Percentiles rank a stretch among this genome's conserved stretches.
Conservation (phyloP, 2,888 invertebrate genomes). For the Muschampia staudingeri region DNA sequence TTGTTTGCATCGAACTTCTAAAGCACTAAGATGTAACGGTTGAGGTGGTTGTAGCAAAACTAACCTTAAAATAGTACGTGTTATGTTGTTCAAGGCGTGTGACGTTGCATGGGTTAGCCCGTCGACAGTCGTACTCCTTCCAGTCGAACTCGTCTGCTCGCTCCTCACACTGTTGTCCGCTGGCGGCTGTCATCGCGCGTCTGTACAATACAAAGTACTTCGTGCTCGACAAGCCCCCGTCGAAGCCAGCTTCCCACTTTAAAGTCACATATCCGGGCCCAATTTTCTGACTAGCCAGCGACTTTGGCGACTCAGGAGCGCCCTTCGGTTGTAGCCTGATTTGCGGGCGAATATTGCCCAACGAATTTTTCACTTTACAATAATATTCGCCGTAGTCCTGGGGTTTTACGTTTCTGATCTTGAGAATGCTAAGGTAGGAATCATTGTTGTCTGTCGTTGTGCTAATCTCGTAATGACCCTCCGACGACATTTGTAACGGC, state of each 20-base stretch:
- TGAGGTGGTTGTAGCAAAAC: conserved; percentile 34
- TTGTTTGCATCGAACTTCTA: neutral
- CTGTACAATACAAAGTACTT: conserved; percentile 97
- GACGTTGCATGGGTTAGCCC: conserved; percentile 97
- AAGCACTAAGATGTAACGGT: neutral
- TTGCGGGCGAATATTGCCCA: conserved; percentile 94
- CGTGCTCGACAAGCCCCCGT: conserved; percentile 97
- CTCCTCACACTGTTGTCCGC: conserved; percentile 79
- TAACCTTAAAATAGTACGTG: conserved; percentile 96
- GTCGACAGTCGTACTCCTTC: conserved; percentile 97
- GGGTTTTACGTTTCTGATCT: conserved; percentile 94
- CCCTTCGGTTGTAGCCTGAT: conserved; percentile 97
- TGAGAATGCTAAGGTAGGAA: conserved; percentile 95
- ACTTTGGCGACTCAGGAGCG: conserved; percentile 96
- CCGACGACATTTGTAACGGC: conserved; percentile 95
- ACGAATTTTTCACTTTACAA: conserved; percentile 96
- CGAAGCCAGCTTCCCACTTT: conserved; percentile 97
- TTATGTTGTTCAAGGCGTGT: conserved; percentile 97
- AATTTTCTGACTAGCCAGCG: conserved; percentile 93
- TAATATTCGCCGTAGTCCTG: conserved; percentile 98
- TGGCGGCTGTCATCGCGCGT: conserved; percentile 91
- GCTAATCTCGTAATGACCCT: conserved; percentile 97
- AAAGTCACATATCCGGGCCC: conserved; percentile 96
- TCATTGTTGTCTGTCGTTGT: conserved; percentile 96
- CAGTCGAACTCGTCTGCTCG: conserved; percentile 92